Conservation (phyloP, 2,888 invertebrate genomes). For the Dicranocentrus wangi region DNA sequence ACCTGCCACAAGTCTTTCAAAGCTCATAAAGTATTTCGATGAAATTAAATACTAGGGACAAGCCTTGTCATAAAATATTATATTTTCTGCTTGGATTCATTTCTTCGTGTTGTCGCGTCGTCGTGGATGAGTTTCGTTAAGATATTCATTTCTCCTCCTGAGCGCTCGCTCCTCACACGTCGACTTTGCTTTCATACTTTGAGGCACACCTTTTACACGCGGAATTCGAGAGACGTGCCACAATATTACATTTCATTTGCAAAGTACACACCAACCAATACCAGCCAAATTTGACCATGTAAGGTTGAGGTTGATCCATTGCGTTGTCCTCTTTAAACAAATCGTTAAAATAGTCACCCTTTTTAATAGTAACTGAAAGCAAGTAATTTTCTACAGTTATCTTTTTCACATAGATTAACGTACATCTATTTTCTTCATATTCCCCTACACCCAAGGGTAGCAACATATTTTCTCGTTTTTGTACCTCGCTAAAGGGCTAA, state of each 20-base stretch:
- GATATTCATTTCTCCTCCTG: not conserved
- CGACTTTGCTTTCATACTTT: no score
- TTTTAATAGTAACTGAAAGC: not conserved
- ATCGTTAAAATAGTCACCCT: not conserved
- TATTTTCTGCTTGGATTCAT: no score
- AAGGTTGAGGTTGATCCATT: not conserved
- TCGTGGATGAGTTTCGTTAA: not conserved
- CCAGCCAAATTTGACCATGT: not conserved
- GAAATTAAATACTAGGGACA: conserved; percentile 2
- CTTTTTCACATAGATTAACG: conserved; percentile 41
- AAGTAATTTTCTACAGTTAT: conserved; percentile 36
- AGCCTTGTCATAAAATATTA: not conserved
- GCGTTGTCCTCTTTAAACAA: not conserved
- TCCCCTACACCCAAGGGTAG: not conserved
- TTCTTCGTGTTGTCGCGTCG: no score
- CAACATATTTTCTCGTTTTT: no score
- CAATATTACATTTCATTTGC: conserved; percentile 1
- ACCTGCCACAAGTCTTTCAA: no score
- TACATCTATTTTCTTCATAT: no score
- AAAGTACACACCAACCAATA: not conserved
- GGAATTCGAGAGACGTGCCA: not conserved
- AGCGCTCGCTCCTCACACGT: no score
- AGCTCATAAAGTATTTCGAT: no score
- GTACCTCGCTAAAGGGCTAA: not conserved
- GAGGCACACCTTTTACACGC: not conserved